Base-by-base conservation (phyloP, 2,113 vertebrate genomes). In the Chaetodon auriga region DNA sequence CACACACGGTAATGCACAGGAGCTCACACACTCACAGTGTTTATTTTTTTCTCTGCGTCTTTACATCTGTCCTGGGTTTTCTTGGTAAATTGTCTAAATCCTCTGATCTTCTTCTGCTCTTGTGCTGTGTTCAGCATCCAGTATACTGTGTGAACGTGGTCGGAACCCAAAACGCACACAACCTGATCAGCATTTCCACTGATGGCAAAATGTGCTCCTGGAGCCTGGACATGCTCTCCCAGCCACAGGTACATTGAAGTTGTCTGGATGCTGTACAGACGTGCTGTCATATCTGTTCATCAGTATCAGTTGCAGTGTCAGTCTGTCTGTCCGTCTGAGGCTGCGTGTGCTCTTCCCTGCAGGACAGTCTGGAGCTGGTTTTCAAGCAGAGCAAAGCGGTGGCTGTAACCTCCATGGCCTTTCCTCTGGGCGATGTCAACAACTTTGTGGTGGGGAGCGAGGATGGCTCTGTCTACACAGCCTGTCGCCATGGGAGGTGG, bases 371-470 rank as follows among this genome's bases (percentile, higher is more conserved):
- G 95, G 98, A 99, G 93, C 94, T 99, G 87, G 96, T 99, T 84
- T 98, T 99, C 92, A 99, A 99, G 87, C 98, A 99, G 91, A 98
- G 97, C 89, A 99, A 99, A 89, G 96, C 98, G 2, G 98, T 99
- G 80, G 97, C 98, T 35, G 98, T 99, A 78, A 99, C 98, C 75
- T 99, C 97, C 91, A 99, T 99, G 98, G 97, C 97, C 19, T 99
- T 99, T 91, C 98, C 98, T 86, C 83, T 98, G 81, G 98, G 96
- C 70, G 98, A 99, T 16, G 98, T 99, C 69, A 99, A 99, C 94
- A 99, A 99, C 94, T 99, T 99, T 87, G 97, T 99, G 74, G 98
- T 99, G 90, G 98, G 98, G 70, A 99, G 98, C 76, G 98, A 99
- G 91, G 98, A 99, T 81, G 98, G 98, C 63, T 99, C 98, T 1